These are phyloP conservation scores for Liodrosophila aerea DNA, from an alignment of 2,888 invertebrate genomes.

Conservation along the genomic window DNA sequence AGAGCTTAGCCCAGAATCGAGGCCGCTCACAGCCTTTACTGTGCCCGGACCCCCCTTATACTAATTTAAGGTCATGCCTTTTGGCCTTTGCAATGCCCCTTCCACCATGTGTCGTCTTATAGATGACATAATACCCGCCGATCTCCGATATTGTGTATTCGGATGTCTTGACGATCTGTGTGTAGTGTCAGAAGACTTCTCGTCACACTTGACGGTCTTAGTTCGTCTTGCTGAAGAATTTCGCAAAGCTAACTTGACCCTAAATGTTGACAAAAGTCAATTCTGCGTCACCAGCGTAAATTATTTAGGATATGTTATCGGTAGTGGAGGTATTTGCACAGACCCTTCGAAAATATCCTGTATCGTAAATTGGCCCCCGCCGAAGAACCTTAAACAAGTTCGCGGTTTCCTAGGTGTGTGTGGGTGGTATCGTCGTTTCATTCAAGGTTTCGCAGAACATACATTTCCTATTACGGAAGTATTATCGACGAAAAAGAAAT, in stretches of 20 bases:
- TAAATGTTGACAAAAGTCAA: not conserved
- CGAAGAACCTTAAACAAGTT: not conserved
- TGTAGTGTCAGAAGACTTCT: not conserved
- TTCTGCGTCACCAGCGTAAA: not conserved
- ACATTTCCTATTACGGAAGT: not conserved
- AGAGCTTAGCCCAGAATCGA: not conserved
- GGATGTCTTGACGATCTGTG: not conserved
- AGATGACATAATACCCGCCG: not conserved
- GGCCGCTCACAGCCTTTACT: not conserved
- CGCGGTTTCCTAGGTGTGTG: slow-evolving; percentile 1
- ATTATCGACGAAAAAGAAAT: not conserved
- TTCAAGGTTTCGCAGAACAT: not conserved
- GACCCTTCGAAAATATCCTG: not conserved
- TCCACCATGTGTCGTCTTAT: not conserved
- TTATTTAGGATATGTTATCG: slow-evolving; percentile 3
- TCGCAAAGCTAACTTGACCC: too few species aligned
- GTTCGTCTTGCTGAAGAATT: not conserved
- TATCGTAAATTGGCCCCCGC: not conserved
- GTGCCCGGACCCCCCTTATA: too few species aligned
- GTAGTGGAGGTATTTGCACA: not conserved
- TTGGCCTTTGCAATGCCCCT: too few species aligned
- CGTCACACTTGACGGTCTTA: not conserved
- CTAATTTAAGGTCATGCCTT: too few species aligned
- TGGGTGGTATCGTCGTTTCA: slow-evolving; percentile 3
- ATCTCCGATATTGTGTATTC: not conserved